A percentile compares a stretch with the other conserved stretches of the same genome.
Conservation (phyloP, 2,113 vertebrate genomes). For the Bubalus kerabau region DNA sequence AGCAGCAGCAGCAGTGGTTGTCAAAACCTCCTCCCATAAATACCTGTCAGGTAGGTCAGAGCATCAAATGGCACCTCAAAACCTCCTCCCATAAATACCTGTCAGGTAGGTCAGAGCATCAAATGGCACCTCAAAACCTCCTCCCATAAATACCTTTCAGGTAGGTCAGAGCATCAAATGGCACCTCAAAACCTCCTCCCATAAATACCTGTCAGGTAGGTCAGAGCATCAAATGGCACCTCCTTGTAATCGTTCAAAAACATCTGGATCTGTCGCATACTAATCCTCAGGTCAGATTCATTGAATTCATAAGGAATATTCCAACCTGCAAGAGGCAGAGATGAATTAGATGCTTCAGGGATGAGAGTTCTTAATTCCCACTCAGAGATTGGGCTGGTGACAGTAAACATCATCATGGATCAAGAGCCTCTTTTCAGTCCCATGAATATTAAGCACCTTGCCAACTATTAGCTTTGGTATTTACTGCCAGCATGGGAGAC, state of each 20-base stretch:
- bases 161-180: too few species aligned
- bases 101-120: too few species aligned
- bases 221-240: slow-evolving; percentile 90
- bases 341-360: not conserved
- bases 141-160: too few species aligned
- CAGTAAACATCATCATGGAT: not conserved
- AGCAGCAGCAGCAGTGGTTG: not conserved
- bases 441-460: not conserved
- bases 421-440: slow-evolving; percentile 28
- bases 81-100: too few species aligned
- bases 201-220: slow-evolving; percentile 90
- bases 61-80: not conserved
- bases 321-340: slow-evolving; percentile 84
- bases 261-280: slow-evolving; percentile 93
- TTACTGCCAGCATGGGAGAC: slow-evolving; percentile 31
- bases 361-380: not conserved
- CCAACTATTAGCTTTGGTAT: slow-evolving; percentile 30
- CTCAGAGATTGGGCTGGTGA: not conserved
- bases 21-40: not conserved
- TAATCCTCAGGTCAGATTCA: slow-evolving; percentile 93
- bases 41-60: too few species aligned
- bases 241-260: slow-evolving; percentile 93
- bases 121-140: not conserved
- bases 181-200: not conserved
- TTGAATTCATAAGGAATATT: slow-evolving; percentile 97